Base-by-base conservation (phyloP, 2,797 vertebrate genomes). In the Rhynchotus rufescens region DNA sequence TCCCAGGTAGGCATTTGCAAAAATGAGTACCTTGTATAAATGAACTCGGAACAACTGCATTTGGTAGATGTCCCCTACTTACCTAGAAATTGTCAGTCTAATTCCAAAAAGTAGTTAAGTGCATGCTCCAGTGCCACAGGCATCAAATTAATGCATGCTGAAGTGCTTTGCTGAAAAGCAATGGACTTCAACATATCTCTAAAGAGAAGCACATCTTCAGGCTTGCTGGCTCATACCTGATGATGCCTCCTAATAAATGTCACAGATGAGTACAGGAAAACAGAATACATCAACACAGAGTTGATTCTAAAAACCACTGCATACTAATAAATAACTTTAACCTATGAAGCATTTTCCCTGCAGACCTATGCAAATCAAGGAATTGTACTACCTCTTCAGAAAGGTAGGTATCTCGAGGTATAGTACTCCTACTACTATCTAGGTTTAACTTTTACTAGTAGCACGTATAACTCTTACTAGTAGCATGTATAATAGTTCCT, bases 91-190 rank as follows among this genome's bases (percentile, higher is more conserved):
- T 79, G 72, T 57, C 40, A 30, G 10, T 76, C 16, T 83, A 65
- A 62, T 89, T 86, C 10, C 6, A 72, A 77, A 83, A 89, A 59
- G 16, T 12, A 49, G n/a, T 80, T 40, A 80, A 83, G 25, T 52
- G 74, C 38, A 56, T 38, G 62, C 30, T 62, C 22, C 44, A 4
- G 28, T 74, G 34, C 54, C 34, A 40, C 22, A 54, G 72, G 14
- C 15, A 44, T 67, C 61, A 66, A 67, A 77, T 72, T 59, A 82
- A 92, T 75, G 42, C 52, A 73, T 0, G 0, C 59, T 88, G 44
- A 72, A 73, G 51, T 34, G 52, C 32, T 88, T 93, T 88, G 47
- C 32, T 69, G 28, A 75, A 92, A 64, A 90, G 42, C 59, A 75
- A 49, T 52, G 62, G n/a, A 64, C 54, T 88, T 80, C 15, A 62